Percentiles rank a stretch among this genome's conserved stretches.
These are phyloP conservation scores for Calliphora vomitoria DNA, from an alignment of 2,888 invertebrate genomes.

Conservation along the genomic window DNA sequence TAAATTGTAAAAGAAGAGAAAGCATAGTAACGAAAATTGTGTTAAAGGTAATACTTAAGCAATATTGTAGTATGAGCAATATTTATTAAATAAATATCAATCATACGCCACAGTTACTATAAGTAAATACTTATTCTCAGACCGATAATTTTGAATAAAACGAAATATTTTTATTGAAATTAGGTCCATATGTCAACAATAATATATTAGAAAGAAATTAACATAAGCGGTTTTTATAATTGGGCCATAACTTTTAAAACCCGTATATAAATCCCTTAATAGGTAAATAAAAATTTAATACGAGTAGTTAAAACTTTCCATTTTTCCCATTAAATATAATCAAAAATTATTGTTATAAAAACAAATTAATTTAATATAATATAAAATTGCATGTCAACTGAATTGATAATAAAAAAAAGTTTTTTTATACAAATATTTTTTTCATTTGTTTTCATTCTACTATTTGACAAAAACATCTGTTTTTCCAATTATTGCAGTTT, in stretches of 20 bases:
- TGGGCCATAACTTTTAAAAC: too few species aligned
- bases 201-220: too few species aligned
- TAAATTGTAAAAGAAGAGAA: neutral
- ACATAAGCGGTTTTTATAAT: too few species aligned
- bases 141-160: too few species aligned
- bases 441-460: neutral
- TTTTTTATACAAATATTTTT: neutral
- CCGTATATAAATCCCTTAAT: too few species aligned
- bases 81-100: neutral
- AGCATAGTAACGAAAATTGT: neutral
- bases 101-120: neutral
- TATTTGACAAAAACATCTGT: constrained; percentile 44
- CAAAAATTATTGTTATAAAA: neutral
- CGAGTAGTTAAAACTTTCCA: too few species aligned
- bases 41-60: too few species aligned
- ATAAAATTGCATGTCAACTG: constrained; percentile 1
- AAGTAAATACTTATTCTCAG: too few species aligned
- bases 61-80: too few species aligned
- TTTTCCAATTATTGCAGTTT: constrained; percentile 25
- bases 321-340: neutral
- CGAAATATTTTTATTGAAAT: too few species aligned
- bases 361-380: constrained; percentile 17
- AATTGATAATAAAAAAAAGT: constrained; percentile 1
- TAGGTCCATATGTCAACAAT: too few species aligned
- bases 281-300: too few species aligned